Conservation (phyloP, 2,888 invertebrate genomes). For the Drosophila prolongata region DNA sequence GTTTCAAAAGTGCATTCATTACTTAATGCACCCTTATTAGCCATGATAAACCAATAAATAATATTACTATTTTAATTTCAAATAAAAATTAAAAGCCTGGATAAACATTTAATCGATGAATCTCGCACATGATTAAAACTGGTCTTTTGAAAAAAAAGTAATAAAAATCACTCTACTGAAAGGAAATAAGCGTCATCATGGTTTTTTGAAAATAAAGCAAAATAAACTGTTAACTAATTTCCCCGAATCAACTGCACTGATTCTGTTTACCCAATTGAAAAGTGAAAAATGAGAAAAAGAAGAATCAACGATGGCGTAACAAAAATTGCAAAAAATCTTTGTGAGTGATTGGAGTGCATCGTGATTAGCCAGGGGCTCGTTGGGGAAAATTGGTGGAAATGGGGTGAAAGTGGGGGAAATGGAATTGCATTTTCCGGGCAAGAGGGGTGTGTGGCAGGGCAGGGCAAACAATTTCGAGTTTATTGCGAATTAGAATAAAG, state of each 20-base stretch:
- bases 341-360: slow-evolving; percentile 39
- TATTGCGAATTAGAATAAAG: slow-evolving; percentile 62
- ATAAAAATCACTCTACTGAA: slow-evolving; percentile 1
- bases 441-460: not conserved
- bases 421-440: slow-evolving; percentile 26
- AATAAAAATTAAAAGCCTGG: no score
- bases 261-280: slow-evolving; percentile 36
- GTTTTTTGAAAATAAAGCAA: slow-evolving; percentile 7
- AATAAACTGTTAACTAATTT: slow-evolving; percentile 32
- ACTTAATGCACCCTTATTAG: no score
- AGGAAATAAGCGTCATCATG: not conserved
- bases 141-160: not conserved
- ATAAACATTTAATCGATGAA: no score
- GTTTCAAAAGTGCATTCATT: no score
- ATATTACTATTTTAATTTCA: no score
- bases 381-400: slow-evolving; percentile 1
- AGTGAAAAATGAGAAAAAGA: slow-evolving; percentile 16
- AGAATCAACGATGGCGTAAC: slow-evolving; percentile 1
- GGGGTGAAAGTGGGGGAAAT: slow-evolving; percentile 9
- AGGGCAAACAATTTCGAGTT: slow-evolving; percentile 41
- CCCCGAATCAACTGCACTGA: slow-evolving; percentile 28
- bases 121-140: no score
- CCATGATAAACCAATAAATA: no score
- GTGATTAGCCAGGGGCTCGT: slow-evolving; percentile 31
- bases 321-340: slow-evolving; percentile 21